Percentiles rank a stretch among this genome's conserved stretches.
Evolutionary conservation across 2,797 vertebrate genomes (phyloP).

Genomic region (Perdix hodgsoniae): DNA sequence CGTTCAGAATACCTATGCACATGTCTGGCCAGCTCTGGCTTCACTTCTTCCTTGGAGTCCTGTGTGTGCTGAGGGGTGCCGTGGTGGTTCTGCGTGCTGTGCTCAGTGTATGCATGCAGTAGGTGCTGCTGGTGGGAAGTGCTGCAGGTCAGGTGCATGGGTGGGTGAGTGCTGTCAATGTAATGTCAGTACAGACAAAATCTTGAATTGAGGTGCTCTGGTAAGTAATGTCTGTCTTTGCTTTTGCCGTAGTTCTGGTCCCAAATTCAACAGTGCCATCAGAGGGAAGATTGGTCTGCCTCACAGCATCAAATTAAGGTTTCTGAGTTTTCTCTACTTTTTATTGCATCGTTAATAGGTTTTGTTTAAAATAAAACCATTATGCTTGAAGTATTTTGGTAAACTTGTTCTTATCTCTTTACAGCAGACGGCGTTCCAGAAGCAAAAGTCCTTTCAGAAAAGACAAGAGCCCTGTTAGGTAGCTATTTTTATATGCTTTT

Average conservation of each 20-base stretch:
- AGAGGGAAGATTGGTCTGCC: slow-evolving; percentile 92
- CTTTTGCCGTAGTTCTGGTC: slow-evolving; percentile 86
- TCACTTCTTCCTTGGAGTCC: neutral
- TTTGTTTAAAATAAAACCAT: neutral
- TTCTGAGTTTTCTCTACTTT: slow-evolving; percentile 78
- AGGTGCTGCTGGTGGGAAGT: neutral
- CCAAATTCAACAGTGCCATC: slow-evolving; percentile 92
- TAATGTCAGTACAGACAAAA: neutral
- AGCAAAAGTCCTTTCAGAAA: slow-evolving; percentile 94
- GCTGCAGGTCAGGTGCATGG: neutral
- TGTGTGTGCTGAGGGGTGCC: neutral
- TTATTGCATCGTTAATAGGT: neutral
- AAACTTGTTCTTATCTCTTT: slow-evolving; percentile 61
- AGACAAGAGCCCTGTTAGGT: slow-evolving; percentile 95
- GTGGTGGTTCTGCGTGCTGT: neutral
- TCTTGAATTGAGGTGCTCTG: slow-evolving; percentile 33
- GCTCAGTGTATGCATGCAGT: neutral
- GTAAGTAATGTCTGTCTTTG: slow-evolving; percentile 73
- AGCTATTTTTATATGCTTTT: neutral
- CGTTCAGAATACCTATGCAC: neutral
- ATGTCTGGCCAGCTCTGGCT: neutral
- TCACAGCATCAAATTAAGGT: slow-evolving; percentile 93
- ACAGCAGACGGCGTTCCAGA: slow-evolving; percentile 87
- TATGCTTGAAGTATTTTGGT: neutral
- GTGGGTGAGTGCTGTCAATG: slow-evolving; percentile 14